These are phyloP conservation scores for Druceiella hillmani DNA, from an alignment of 2,888 invertebrate species.

Conservation along the genomic window DNA sequence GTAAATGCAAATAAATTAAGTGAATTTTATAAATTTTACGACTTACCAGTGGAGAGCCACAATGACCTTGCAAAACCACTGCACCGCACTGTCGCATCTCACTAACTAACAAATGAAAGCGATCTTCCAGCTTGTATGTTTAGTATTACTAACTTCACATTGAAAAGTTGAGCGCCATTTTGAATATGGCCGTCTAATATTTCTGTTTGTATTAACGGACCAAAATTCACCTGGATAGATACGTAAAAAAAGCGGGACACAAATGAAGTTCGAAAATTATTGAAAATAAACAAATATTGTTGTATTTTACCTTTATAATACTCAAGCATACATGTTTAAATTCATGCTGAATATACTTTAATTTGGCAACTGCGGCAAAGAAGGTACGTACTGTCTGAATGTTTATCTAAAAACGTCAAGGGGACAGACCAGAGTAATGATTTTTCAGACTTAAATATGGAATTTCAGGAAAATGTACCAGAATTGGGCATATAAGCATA, in stretches of 20 bases:
- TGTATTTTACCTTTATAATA: too few species aligned
- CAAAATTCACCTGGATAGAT: conserved; percentile 10
- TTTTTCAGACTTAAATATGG: conserved; percentile 11
- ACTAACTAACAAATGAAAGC: conserved; percentile 6
- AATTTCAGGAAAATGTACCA: conserved; percentile 4
- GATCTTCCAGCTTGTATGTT: conserved; percentile 7
- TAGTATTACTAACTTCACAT: conserved; percentile 8
- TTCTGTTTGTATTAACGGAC: conserved; percentile 4
- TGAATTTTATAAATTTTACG: conserved; percentile 10
- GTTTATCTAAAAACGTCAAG: conserved; percentile 9
- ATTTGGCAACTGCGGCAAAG: conserved; percentile 7
- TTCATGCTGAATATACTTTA: conserved; percentile 3
- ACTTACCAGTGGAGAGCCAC: conserved; percentile 14
- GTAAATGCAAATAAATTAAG: conserved; percentile 8
- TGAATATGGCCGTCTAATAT: conserved; percentile 5
- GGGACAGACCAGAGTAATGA: conserved; percentile 10
- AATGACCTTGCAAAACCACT: conserved; percentile 10
- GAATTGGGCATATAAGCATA: conserved; percentile 1
- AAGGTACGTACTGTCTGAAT: too few species aligned
- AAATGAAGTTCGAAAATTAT: conserved; percentile 7
- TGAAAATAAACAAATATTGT: conserved; percentile 2
- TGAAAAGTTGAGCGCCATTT: conserved; percentile 6
- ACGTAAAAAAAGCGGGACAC: conserved; percentile 8
- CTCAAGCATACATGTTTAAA: not conserved
- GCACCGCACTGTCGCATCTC: conserved; percentile 7